Evolutionary conservation across 2,888 invertebrate genomes (phyloP).

Genomic region (Eutolmus rufibarbis): DNA sequence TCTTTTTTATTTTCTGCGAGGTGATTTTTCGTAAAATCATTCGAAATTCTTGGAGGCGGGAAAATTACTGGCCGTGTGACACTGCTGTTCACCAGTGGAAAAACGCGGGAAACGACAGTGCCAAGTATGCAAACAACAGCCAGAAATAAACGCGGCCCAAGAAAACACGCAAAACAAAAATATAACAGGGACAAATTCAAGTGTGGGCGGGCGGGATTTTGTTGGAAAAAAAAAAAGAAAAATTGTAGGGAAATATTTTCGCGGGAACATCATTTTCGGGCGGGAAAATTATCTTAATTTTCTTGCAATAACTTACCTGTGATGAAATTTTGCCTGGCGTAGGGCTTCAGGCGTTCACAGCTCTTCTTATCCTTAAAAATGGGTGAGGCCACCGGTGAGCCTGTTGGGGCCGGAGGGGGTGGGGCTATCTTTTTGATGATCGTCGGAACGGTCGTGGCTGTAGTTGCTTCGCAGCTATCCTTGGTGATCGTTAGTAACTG

Average conservation of each 20-base stretch:
- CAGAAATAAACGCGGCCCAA: not conserved
- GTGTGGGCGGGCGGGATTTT: not conserved
- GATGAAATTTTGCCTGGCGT: slow-evolving; percentile 25
- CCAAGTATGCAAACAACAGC: not conserved
- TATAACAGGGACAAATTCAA: not conserved
- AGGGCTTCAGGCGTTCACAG: slow-evolving; percentile 26
- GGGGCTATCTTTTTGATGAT: not conserved
- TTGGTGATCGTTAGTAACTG: slow-evolving; percentile 7
- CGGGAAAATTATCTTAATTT: not conserved
- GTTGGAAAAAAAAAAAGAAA: not conserved
- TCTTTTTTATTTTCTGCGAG: not conserved
- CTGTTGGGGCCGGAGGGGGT: not conserved
- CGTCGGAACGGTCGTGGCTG: not conserved
- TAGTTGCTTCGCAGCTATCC: slow-evolving; percentile 3
- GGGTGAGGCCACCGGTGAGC: not conserved
- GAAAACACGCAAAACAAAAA: slow-evolving; percentile 1
- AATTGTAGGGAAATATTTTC: not conserved
- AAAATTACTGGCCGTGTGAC: not conserved
- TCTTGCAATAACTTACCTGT: slow-evolving; percentile 17
- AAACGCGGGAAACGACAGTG: not conserved
- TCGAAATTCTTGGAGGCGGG: not conserved
- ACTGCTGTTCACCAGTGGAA: not conserved
- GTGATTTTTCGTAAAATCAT: not conserved
- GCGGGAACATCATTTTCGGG: not conserved
- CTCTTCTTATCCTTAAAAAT: slow-evolving; percentile 12